Percentiles rank a stretch among this genome's conserved stretches.
Conservation (phyloP, 2,888 invertebrate species). For the Actias luna region DNA sequence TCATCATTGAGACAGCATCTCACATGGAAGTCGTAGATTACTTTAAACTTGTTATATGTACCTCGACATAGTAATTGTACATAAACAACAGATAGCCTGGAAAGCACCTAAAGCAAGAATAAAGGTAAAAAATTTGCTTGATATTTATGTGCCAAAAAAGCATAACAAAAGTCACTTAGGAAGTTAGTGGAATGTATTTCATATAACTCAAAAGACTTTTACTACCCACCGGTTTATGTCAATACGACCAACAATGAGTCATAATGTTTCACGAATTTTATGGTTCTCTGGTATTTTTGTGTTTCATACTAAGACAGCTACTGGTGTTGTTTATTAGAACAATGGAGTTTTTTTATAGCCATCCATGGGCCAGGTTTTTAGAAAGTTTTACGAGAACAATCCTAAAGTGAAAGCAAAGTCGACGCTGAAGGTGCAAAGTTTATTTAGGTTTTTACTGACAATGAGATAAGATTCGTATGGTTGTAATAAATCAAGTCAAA, state of each 20-base stretch:
- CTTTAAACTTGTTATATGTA: neutral
- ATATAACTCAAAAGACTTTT: slow-evolving; percentile 46
- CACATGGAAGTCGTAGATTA: neutral
- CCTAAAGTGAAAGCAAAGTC: neutral
- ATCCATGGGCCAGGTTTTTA: neutral
- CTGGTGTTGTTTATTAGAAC: slow-evolving; percentile 39
- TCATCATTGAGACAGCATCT: neutral
- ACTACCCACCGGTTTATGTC: slow-evolving; percentile 54
- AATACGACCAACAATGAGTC: slow-evolving; percentile 59
- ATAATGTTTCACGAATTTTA: slow-evolving; percentile 58
- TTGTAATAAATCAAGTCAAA: too few species aligned
- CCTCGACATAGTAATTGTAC: neutral
- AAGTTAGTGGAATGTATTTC: slow-evolving; percentile 47
- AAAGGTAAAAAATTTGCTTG: slow-evolving; percentile 40
- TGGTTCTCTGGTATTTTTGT: slow-evolving; percentile 24
- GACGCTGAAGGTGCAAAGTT: neutral
- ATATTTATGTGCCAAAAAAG: slow-evolving; percentile 43
- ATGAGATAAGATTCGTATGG: too few species aligned
- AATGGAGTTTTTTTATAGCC: slow-evolving; percentile 25
- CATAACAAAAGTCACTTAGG: slow-evolving; percentile 39
- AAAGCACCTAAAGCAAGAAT: slow-evolving; percentile 21
- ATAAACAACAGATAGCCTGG: neutral
- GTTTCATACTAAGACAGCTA: slow-evolving; percentile 26
- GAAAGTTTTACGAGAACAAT: neutral
- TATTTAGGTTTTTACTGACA: neutral